phyloP scores from a whole-genome alignment of 2,888 invertebrate genomes.

The Cantharis rufa region DNA sequence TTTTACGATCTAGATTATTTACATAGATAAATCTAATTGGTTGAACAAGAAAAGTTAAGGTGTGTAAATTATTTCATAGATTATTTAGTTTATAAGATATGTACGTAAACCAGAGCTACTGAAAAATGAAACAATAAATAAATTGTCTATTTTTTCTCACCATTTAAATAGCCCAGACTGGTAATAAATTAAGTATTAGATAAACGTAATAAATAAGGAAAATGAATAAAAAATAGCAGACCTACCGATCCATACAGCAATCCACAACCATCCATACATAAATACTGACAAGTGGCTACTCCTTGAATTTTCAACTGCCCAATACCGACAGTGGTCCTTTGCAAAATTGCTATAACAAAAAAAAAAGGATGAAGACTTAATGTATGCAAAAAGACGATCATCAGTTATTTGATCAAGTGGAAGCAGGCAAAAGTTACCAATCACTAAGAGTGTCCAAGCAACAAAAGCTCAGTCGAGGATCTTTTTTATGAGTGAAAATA shows the following conservation, averaged over 20 bases:
- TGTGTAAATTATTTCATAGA: neutral
- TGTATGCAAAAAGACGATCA: neutral
- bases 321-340: slow-evolving; percentile 71
- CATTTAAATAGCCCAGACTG: neutral
- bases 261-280: slow-evolving; percentile 89
- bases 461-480: neutral
- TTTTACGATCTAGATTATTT: neutral
- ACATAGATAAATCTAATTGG: too few relatives aligned
- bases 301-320: slow-evolving; percentile 88
- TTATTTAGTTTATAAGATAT: neutral
- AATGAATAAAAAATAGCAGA: slow-evolving; percentile 42
- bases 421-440: neutral
- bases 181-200: neutral
- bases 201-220: neutral
- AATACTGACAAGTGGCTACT: slow-evolving; percentile 83
- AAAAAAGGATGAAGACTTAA: neutral
- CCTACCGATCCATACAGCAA: slow-evolving; percentile 87
- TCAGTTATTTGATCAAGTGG: neutral
- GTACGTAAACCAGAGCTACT: neutral
- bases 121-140: neutral
- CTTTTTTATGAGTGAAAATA: neutral
- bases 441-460: neutral
- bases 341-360: slow-evolving; percentile 69
- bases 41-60: too few relatives aligned
- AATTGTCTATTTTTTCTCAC: neutral